Evolutionary conservation across 2,888 invertebrate genomes (phyloP), one percentile per base, ranked within the genome.

Genomic region (Dascillus cervinus): DNA sequence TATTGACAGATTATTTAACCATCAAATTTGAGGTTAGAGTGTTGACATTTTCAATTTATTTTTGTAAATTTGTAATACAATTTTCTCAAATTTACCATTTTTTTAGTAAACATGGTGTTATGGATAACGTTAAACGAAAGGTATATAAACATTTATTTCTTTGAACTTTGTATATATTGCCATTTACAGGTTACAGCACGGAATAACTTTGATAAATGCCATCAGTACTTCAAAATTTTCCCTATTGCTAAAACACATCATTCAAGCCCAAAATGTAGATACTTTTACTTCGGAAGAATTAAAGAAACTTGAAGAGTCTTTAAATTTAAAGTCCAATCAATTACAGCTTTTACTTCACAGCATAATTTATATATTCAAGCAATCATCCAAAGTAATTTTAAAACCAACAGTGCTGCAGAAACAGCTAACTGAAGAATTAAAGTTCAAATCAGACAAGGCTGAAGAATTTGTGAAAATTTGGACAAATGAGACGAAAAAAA

Each of bases 321-420:
- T 58, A 5, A 50, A 51, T 30, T 26, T 61, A 15, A 34, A 37
- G 13, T 19, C 29, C 2, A 38, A 25, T 8, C 29, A 36, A 13
- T 11, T 40, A 2, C 31, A 37, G 19, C 28, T 44, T 11, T 21
- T 44, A 1, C 19, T 59, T 11, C 56, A 58, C 39, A 54, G 52
- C 22, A 49, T 61, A 11, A 34, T 43, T 1, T 51, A 71, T 42
- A 67, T 72, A 27, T 59, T 67, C 39, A 68, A 68, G 31, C 67
- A 70, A 36, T 66, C 70, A 10, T 65, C 61, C 3, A 67, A 66
- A 37, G 64, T 72, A 36, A 64, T 75, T 23, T 64, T 71, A 24
- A 74, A 73, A 43, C 74, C 75, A 13, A 67, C 70, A 3, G 57
- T 60, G 31, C 49, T 75, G 17, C 69, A 72, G 41, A 68, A 68